Evolutionary conservation across 2,113 vertebrate species (phyloP), one percentile per base, ranked within the genome.

Genomic region (Regulus satrapa): DNA sequence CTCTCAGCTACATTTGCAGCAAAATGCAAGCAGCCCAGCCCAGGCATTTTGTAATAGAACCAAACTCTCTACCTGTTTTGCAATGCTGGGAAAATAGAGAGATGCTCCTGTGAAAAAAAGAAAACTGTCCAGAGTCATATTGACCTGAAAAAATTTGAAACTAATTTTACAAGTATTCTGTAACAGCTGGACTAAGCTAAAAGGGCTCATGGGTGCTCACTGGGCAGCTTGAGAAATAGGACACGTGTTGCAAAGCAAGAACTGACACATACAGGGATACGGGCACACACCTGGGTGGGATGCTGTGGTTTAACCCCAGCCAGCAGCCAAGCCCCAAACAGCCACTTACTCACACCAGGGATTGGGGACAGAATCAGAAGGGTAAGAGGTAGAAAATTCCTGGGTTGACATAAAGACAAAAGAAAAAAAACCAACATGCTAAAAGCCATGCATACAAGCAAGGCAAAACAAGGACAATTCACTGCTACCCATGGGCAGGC

Each of bases 301-400:
- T 75, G 40, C 8, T 74, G 19, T 31, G 28, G 38, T 73, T 67
- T 61, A 40, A 54, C 16, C 11, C 52, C 52, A 74, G 52, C 16
- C 38, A 74, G 19, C 68, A 89, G 19, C 32, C 67, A 58, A 43
- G 17, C 7, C 16, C 36, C 28, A 43, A 3, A 3, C 38, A 67
- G 38, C 29, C 71, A 67, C 14, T 43, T 20, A 36, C 17, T 74
- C n/a, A 46, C n/a, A 66, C 13, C 24, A 34, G 19, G 29, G 45
- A 40, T 1, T 0, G 0, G 5, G 77, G 52, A n/a, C n/a, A 52
- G 24, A 59, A 46, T 52, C 62, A 45, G 24, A 52, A 52, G 7
- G 8, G 16, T 38, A 59, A 67, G 52, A 73, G 28, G 28, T 14
- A 29, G 38, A 89, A n/a, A 40, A 59, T 19, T 52, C 9, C 5